These are phyloP conservation scores for Drosophila sp. DNA, from an alignment of 1,140 invertebrate species.

Conservation along the genomic window DNA sequence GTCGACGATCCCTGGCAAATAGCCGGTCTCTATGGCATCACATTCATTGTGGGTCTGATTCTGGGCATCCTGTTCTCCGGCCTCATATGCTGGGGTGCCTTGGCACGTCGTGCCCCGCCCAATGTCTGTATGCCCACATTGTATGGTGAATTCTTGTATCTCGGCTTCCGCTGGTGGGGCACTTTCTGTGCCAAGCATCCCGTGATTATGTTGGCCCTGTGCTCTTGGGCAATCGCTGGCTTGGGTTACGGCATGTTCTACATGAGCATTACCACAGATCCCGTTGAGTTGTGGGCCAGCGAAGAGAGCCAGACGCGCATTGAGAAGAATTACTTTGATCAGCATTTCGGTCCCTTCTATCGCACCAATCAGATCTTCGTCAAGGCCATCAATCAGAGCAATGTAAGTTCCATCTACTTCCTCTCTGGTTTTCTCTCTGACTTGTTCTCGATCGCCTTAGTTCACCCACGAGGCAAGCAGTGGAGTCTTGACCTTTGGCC, in stretches of 20 bases:
- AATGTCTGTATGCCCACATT: slow-evolving; percentile 60
- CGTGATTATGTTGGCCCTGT: slow-evolving; percentile 85
- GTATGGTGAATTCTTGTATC: slow-evolving; percentile 82
- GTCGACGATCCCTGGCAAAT: slow-evolving; percentile 72
- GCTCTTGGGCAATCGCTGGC: slow-evolving; percentile 85
- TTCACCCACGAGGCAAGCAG: slow-evolving; percentile 72
- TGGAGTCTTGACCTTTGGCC: slow-evolving; percentile 84
- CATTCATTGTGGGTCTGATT: slow-evolving; percentile 80
- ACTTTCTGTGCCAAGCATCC: slow-evolving; percentile 87
- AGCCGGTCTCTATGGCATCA: slow-evolving; percentile 70
- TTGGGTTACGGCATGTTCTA: slow-evolving; percentile 87
- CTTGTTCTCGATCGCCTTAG: slow-evolving; percentile 22
- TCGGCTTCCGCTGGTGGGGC: slow-evolving; percentile 85
- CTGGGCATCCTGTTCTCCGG: slow-evolving; percentile 58
- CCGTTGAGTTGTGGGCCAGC: slow-evolving; percentile 95
- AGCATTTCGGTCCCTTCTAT: slow-evolving; percentile 95
- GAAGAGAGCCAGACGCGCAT: slow-evolving; percentile 88
- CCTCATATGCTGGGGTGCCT: slow-evolving; percentile 48
- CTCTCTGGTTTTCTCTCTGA: slow-evolving; percentile 31
- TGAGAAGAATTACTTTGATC: slow-evolving; percentile 93
- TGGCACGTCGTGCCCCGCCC: not conserved
- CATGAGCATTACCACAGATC: slow-evolving; percentile 91
- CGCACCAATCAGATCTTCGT: slow-evolving; percentile 93
- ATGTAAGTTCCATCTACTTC: slow-evolving; percentile 54
- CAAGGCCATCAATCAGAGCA: slow-evolving; percentile 64